These are phyloP conservation scores for Periplaneta americana DNA, from an alignment of 1,140 invertebrate genomes.

Conservation along the genomic window DNA sequence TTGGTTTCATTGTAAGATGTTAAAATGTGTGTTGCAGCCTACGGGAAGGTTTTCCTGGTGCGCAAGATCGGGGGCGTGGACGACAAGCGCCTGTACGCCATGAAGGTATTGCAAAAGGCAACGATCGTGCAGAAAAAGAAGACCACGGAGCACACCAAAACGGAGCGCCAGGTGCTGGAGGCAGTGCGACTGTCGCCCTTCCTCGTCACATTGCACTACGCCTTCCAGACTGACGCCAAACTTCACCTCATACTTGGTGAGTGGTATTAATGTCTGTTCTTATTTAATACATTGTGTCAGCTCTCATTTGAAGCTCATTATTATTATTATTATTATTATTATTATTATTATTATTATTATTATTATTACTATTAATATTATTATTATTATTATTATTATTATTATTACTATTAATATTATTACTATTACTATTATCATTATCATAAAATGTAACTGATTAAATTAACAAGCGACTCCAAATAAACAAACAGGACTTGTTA, in stretches of 20 bases:
- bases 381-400: too few species aligned
- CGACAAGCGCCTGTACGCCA: slow-evolving; percentile 80
- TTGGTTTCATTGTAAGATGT: too few species aligned
- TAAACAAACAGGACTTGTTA: too few species aligned
- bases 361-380: too few species aligned
- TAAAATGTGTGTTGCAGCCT: slow-evolving; percentile 71
- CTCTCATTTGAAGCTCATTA: neutral
- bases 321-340: too few species aligned
- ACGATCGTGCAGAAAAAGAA: slow-evolving; percentile 88
- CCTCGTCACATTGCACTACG: slow-evolving; percentile 88
- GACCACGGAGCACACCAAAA: slow-evolving; percentile 89
- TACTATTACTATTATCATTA: too few species aligned
- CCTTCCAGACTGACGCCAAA: slow-evolving; percentile 90
- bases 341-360: too few species aligned
- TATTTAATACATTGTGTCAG: neutral
- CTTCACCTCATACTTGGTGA: slow-evolving; percentile 88
- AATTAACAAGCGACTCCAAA: too few species aligned
- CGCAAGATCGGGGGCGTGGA: slow-evolving; percentile 75
- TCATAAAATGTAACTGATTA: too few species aligned
- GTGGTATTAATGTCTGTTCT: too few species aligned
- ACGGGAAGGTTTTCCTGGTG: slow-evolving; percentile 91
- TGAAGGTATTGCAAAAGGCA: slow-evolving; percentile 91
- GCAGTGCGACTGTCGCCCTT: slow-evolving; percentile 85
- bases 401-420: too few species aligned
- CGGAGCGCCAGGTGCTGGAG: slow-evolving; percentile 83